phyloP scores from a whole-genome alignment of 1,140 invertebrate genomes.

The Tetramorium parvispinum region DNA sequence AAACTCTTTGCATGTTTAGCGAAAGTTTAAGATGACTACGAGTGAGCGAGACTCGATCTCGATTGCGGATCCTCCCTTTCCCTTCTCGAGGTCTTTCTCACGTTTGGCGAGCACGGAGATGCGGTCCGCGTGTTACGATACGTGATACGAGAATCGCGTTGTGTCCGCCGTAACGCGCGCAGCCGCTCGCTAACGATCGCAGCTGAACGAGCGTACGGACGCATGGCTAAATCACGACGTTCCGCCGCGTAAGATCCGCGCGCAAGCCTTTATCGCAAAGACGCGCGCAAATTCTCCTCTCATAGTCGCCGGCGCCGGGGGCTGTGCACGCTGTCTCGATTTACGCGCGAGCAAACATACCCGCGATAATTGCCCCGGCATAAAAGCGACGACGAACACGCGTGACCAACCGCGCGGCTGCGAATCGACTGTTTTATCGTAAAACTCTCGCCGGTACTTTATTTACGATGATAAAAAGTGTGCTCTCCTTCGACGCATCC shows the following conservation, averaged over 20 bases:
- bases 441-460: slow-evolving; percentile 12
- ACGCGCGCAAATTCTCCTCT: slow-evolving; percentile 13
- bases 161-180: slow-evolving; percentile 43
- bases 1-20: neutral
- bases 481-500: neutral
- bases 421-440: slow-evolving; percentile 28
- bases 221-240: slow-evolving; percentile 58
- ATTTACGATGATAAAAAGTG: slow-evolving; percentile 14
- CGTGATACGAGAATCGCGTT: slow-evolving; percentile 60
- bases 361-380: slow-evolving; percentile 46
- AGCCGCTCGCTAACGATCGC: slow-evolving; percentile 57
- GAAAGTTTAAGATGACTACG: neutral
- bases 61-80: neutral
- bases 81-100: slow-evolving; percentile 13
- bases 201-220: slow-evolving; percentile 43
- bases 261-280: slow-evolving; percentile 5
- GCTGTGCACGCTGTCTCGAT: slow-evolving; percentile 18
- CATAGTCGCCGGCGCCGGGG: slow-evolving; percentile 25
- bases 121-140: slow-evolving; percentile 29
- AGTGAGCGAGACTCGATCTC: neutral
- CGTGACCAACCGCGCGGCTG: neutral
- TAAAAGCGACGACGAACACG: slow-evolving; percentile 33
- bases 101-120: neutral
- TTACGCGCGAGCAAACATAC: slow-evolving; percentile 34
- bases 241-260: slow-evolving; percentile 29